These are phyloP conservation scores for Hydrolagus affinis DNA, from an alignment of 2,113 vertebrate species.

Conservation along the genomic window DNA sequence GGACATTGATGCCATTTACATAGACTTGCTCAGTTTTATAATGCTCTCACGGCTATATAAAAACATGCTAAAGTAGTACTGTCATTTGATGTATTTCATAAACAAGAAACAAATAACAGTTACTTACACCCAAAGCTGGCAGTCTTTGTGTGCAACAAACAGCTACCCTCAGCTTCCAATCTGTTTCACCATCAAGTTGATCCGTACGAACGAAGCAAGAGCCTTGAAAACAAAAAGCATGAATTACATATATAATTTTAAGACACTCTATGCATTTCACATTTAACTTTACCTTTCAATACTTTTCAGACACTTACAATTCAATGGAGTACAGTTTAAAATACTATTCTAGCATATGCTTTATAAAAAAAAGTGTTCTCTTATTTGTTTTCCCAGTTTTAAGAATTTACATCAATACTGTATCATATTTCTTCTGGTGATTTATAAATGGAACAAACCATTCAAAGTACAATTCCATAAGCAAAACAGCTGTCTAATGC, in stretches of 20 bases:
- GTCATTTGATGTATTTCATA: background rate
- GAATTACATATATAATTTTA: background rate
- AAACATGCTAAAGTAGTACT: background rate
- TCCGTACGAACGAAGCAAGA: conserved; percentile 91
- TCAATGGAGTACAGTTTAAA: background rate
- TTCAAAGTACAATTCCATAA: background rate
- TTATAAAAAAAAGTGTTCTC: background rate
- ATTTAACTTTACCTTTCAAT: too few relatives aligned
- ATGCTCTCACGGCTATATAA: background rate
- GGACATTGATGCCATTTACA: background rate
- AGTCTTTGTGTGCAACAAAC: conserved; percentile 88
- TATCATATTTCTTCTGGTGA: background rate
- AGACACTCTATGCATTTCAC: background rate
- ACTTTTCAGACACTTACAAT: background rate
- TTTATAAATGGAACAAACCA: background rate
- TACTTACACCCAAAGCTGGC: conserved; percentile 77
- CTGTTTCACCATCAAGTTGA: conserved; percentile 93
- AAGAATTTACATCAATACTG: background rate
- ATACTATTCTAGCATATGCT: background rate
- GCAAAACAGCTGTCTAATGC: background rate
- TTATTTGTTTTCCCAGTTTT: too few relatives aligned
- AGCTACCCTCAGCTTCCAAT: conserved; percentile 93
- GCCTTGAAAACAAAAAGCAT: conserved; percentile 54
- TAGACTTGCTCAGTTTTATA: too few relatives aligned
- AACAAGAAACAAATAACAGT: background rate